Evolutionary conservation across 2,113 vertebrate species (phyloP).

Genomic region (Genyomyrus donnyi): DNA sequence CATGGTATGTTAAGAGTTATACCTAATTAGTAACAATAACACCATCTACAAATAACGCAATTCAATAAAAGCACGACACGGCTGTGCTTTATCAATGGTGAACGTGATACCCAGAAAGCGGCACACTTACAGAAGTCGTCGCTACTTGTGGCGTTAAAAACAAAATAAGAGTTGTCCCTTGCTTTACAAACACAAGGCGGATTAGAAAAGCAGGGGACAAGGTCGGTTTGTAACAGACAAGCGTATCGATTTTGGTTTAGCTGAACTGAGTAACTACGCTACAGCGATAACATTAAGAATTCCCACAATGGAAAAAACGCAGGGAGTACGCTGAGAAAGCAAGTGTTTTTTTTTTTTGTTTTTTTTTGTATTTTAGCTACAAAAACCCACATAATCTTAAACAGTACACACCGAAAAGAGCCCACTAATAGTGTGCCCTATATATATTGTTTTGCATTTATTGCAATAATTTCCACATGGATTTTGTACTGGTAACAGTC

Average conservation of each 20-base stretch:
- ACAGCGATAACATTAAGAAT: background rate
- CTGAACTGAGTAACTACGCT: background rate
- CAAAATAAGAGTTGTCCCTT: conserved; percentile 26
- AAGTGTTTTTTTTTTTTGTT: too few relatives aligned
- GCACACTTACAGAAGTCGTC: conserved; percentile 50
- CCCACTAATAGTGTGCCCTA: background rate
- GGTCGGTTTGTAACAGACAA: conserved; percentile 36
- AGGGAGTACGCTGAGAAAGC: background rate
- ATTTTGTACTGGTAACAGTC: background rate
- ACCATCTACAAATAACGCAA: conserved; percentile 35
- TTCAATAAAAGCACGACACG: conserved; percentile 3
- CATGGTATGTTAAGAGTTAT: background rate
- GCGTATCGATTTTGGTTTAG: conserved; percentile 12
- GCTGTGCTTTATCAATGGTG: conserved; percentile 39
- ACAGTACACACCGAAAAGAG: background rate
- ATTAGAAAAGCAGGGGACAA: conserved; percentile 21
- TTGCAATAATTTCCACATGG: background rate
- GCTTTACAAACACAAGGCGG: conserved; percentile 21
- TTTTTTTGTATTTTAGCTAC: background rate
- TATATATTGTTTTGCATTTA: background rate
- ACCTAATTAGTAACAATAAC: background rate
- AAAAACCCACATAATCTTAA: background rate
- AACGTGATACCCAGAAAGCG: conserved; percentile 18
- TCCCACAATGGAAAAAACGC: background rate
- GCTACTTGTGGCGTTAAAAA: conserved; percentile 35